Evolutionary conservation across 1,140 invertebrate species (phyloP).

Genomic region (Amyelois transitella): DNA sequence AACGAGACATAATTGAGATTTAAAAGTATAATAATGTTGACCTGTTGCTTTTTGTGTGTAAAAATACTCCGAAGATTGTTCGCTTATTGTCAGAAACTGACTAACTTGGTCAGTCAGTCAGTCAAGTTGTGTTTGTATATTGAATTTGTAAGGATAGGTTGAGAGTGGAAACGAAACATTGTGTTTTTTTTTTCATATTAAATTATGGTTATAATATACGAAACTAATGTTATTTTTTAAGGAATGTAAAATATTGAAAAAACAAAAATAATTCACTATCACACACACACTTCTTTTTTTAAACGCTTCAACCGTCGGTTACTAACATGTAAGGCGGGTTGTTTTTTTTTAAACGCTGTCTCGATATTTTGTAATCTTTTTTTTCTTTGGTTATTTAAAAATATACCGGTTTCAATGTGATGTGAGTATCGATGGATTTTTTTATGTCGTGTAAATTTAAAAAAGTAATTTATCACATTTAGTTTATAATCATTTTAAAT

Average conservation of each 20-base stretch:
- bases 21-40: not conserved
- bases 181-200: not conserved
- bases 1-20: not conserved
- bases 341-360: not conserved
- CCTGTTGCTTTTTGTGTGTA: not conserved
- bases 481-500: too few relatives aligned
- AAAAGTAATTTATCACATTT: too few relatives aligned
- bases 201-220: not conserved
- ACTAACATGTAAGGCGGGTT: not conserved
- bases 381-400: not conserved
- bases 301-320: constrained; percentile 1
- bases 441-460: too few relatives aligned
- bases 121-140: constrained; percentile 9
- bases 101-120: not conserved
- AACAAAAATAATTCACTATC: not conserved
- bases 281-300: not conserved
- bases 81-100: not conserved
- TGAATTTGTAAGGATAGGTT: not conserved
- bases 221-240: not conserved
- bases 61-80: not conserved
- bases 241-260: not conserved
- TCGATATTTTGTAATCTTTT: not conserved
- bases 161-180: not conserved
- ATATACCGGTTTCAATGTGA: not conserved
- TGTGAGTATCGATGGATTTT: too few relatives aligned